A percentile compares a stretch with the other conserved stretches of the same genome.
These are phyloP conservation scores for Bucco capensis DNA, from an alignment of 2,113 vertebrate species.

Conservation along the genomic window DNA sequence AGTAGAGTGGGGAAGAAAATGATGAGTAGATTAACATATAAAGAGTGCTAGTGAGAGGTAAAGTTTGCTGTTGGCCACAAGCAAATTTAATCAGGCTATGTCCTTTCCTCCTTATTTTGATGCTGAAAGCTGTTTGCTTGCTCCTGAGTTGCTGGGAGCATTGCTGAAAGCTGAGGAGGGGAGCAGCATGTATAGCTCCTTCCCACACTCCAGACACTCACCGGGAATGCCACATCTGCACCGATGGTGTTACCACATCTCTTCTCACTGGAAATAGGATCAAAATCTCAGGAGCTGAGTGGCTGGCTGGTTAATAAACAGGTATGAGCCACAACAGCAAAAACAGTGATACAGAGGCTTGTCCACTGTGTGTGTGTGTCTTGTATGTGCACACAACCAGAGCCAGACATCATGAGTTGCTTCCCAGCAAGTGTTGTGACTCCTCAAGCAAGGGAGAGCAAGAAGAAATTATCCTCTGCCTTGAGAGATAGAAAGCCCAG, in stretches of 20 bases:
- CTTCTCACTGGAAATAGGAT: not conserved
- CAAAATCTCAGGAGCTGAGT: not conserved
- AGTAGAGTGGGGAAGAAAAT: not conserved
- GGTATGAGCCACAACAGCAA: not conserved
- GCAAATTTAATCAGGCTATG: slow-evolving; percentile 19
- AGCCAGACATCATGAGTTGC: rapidly evolving
- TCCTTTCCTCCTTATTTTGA: slow-evolving; percentile 22
- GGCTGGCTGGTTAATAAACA: not conserved
- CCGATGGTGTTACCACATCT: not conserved
- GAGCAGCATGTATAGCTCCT: not conserved
- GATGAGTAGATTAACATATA: not conserved
- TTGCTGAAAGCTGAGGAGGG: not conserved
- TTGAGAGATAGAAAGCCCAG: not conserved
- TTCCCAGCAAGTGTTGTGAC: not conserved
- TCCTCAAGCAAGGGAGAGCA: not conserved
- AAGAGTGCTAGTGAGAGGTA: not conserved
- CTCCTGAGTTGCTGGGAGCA: not conserved
- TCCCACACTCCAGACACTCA: not conserved
- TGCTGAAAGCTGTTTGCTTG: not conserved
- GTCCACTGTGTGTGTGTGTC: not conserved
- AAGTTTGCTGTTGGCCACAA: not conserved
- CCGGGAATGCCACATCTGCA: rapidly evolving
- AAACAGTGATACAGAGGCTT: not conserved
- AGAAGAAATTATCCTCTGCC: not conserved
- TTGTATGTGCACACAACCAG: rapidly evolving